Percentiles rank a stretch among this genome's conserved stretches.
These are phyloP conservation scores for Hypomecis atomaria DNA, from an alignment of 2,888 invertebrate species.

Conservation along the genomic window DNA sequence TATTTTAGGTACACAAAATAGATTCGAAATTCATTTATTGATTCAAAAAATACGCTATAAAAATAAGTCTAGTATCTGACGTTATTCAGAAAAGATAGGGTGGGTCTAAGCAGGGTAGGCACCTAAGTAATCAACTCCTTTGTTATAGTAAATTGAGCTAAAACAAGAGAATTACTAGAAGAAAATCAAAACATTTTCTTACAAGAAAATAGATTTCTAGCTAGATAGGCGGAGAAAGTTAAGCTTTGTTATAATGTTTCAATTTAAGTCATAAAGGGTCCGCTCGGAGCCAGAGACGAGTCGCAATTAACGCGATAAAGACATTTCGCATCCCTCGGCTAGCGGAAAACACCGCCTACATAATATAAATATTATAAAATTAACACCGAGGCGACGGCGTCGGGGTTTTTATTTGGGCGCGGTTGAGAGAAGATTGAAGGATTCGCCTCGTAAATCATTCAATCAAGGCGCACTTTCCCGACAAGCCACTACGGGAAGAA, in stretches of 20 bases:
- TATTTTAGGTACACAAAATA: too few species aligned
- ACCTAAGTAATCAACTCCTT: neutral
- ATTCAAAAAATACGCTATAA: too few species aligned
- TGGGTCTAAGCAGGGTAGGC: neutral
- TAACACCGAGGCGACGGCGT: conserved; percentile 43
- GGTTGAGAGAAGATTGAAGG: conserved; percentile 47
- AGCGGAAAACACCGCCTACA: conserved; percentile 62
- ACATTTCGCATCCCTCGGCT: conserved; percentile 60
- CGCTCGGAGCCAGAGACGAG: conserved; percentile 50
- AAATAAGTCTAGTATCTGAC: too few species aligned
- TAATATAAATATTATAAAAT: conserved; percentile 63
- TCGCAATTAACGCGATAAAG: conserved; percentile 68
- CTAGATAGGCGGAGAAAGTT: conserved; percentile 33
- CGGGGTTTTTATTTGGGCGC: conserved; percentile 34
- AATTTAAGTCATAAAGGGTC: conserved; percentile 58
- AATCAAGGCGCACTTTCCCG: conserved; percentile 54
- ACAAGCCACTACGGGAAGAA: conserved; percentile 48
- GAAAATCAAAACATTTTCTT: conserved; percentile 13
- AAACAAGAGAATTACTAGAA: conserved; percentile 9
- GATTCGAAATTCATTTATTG: too few species aligned
- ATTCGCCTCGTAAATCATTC: conserved; percentile 60
- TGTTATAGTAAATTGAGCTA: conserved; percentile 1
- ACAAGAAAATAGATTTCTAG: conserved; percentile 26
- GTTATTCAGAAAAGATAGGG: too few species aligned
- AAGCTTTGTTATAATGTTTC: conserved; percentile 54